These are phyloP conservation scores for Danio albolineatus DNA, from an alignment of 2,797 vertebrate genomes.

Conservation along the genomic window DNA sequence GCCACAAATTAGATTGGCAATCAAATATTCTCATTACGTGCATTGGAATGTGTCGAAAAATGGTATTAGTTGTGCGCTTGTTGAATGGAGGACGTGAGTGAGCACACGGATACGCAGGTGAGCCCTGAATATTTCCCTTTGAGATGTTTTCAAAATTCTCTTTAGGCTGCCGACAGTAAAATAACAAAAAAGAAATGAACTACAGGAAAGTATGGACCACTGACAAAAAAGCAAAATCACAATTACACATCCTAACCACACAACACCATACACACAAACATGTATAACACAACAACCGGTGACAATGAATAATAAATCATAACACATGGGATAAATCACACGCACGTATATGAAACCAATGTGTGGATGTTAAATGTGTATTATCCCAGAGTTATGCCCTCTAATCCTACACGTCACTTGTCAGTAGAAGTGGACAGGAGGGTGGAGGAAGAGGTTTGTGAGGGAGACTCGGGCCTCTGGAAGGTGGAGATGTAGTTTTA, in stretches of 20 bases:
- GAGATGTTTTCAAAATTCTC: constrained; percentile 18
- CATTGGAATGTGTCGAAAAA: constrained; percentile 32
- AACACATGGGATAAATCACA: constrained; percentile 29
- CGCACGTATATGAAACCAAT: not conserved
- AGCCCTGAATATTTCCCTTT: constrained; percentile 45
- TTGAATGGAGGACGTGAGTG: constrained; percentile 7
- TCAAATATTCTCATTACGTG: constrained; percentile 17
- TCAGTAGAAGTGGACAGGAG: constrained; percentile 11
- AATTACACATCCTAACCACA: constrained; percentile 49
- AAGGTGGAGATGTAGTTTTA: constrained; percentile 5
- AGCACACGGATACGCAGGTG: not conserved
- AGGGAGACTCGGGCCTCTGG: not conserved
- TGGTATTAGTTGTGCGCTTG: not conserved
- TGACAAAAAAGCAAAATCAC: constrained; percentile 13
- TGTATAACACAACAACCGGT: constrained; percentile 58
- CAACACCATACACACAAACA: constrained; percentile 67
- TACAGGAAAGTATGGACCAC: constrained; percentile 46
- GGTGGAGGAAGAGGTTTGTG: constrained; percentile 6
- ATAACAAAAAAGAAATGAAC: not conserved
- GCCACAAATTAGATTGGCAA: not conserved
- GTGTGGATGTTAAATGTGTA: not conserved
- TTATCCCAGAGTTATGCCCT: constrained; percentile 6
- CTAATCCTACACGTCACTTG: constrained; percentile 38
- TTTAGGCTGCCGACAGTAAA: constrained; percentile 33
- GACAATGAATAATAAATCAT: constrained; percentile 1